A percentile compares a stretch with the other conserved stretches of the same genome.
These are phyloP conservation scores for Chauna torquata DNA, from an alignment of 2,113 vertebrate genomes.

Conservation along the genomic window DNA sequence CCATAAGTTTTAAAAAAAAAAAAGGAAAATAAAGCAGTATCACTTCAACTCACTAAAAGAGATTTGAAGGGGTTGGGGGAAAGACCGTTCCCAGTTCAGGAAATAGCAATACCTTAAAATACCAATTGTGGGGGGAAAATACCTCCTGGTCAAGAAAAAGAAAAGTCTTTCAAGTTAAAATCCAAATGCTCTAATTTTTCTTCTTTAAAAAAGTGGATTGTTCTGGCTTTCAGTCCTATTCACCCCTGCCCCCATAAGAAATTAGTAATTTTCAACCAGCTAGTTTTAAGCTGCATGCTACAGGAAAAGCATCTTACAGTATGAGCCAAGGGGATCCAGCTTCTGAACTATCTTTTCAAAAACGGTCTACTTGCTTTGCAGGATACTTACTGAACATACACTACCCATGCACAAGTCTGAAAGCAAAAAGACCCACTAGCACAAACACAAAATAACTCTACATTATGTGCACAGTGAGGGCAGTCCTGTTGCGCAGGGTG, in stretches of 20 bases:
- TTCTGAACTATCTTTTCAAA: neutral
- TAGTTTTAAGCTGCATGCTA: neutral
- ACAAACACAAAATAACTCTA: neutral
- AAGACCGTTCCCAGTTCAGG: neutral
- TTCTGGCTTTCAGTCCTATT: neutral
- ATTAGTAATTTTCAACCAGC: neutral
- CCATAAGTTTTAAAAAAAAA: neutral
- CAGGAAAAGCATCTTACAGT: neutral
- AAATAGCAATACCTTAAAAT: neutral
- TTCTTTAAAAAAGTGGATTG: neutral
- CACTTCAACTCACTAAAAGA: neutral
- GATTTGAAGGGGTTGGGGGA: fast-evolving
- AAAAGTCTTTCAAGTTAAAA: neutral
- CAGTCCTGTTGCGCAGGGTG: neutral
- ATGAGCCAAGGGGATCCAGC: neutral
- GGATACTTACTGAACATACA: neutral
- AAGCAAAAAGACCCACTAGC: neutral
- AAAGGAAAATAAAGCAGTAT: neutral
- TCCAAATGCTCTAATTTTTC: neutral
- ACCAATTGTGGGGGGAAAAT: neutral
- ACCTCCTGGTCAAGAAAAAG: neutral
- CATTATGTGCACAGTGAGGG: neutral
- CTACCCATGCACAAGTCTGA: neutral
- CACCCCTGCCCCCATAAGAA: neutral
- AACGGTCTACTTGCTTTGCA: neutral